These are phyloP conservation scores for Athalia cordata DNA, from an alignment of 2,888 invertebrate genomes.

Conservation along the genomic window DNA sequence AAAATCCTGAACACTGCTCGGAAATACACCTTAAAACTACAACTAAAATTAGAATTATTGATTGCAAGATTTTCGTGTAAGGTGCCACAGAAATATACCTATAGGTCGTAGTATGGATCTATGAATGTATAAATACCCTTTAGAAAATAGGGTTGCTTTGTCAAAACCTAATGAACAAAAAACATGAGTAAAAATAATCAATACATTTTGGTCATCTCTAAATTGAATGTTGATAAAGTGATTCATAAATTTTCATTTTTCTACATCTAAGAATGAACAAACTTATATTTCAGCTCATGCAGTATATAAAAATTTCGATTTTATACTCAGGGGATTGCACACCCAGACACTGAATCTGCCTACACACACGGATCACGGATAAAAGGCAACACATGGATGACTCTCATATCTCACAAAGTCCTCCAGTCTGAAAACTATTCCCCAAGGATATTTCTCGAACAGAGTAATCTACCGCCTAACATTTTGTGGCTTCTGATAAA, in stretches of 20 bases:
- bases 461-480: constrained; percentile 5
- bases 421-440: constrained; percentile 27
- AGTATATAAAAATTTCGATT: constrained; percentile 16
- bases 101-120: constrained; percentile 39
- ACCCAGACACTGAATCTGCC: constrained; percentile 6
- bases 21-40: constrained; percentile 30
- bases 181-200: neutral
- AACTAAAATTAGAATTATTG: constrained; percentile 44
- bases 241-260: constrained; percentile 9
- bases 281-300: neutral
- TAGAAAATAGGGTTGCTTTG: constrained; percentile 4
- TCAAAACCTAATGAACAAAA: constrained; percentile 22
- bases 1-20: constrained; percentile 3
- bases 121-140: constrained; percentile 39
- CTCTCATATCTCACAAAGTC: constrained; percentile 28
- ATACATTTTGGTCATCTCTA: neutral
- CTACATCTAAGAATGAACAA: neutral
- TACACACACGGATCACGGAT: constrained; percentile 33
- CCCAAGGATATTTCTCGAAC: constrained; percentile 21
- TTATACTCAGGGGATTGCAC: neutral
- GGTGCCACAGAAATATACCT: constrained; percentile 30
- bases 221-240: neutral
- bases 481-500: constrained; percentile 8
- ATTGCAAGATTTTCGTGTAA: constrained; percentile 44
- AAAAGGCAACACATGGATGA: constrained; percentile 3